Conservation (phyloP, 2,888 invertebrate species). For the Theretra japonica region DNA sequence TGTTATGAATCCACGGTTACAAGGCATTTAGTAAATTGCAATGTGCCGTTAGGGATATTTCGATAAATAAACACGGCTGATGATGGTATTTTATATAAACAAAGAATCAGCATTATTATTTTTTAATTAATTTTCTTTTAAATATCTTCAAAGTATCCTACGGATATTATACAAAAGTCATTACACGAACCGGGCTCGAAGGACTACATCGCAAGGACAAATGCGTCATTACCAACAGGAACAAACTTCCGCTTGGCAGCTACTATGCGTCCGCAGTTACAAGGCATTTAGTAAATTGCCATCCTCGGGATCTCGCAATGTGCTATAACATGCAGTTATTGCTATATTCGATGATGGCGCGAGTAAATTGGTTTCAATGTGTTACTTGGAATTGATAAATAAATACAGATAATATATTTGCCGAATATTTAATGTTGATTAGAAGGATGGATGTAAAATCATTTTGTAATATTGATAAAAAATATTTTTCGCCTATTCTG, state of each 20-base stretch:
- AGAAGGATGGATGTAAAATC: too few species aligned
- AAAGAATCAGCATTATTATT: too few species aligned
- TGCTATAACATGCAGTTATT: background rate
- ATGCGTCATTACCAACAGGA: background rate
- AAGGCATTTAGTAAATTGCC: conserved; percentile 5
- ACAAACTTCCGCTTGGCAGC: background rate
- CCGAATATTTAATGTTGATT: too few species aligned
- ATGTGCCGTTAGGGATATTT: background rate
- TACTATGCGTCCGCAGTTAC: background rate
- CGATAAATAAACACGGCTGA: too few species aligned
- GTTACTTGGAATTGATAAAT: too few species aligned
- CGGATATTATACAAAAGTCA: too few species aligned
- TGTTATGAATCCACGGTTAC: background rate
- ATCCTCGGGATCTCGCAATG: background rate
- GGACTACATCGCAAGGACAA: background rate
- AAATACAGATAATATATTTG: too few species aligned
- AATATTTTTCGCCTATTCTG: too few species aligned
- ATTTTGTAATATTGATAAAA: too few species aligned
- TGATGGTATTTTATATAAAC: too few species aligned
- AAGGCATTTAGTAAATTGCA: conserved; percentile 4
- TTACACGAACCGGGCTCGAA: background rate
- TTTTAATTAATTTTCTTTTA: too few species aligned
- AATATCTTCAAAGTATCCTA: too few species aligned
- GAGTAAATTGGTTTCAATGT: background rate
- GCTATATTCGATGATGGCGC: background rate